These are phyloP conservation scores for Catharus fuscescens DNA, from an alignment of 2,113 vertebrate species.

Conservation along the genomic window DNA sequence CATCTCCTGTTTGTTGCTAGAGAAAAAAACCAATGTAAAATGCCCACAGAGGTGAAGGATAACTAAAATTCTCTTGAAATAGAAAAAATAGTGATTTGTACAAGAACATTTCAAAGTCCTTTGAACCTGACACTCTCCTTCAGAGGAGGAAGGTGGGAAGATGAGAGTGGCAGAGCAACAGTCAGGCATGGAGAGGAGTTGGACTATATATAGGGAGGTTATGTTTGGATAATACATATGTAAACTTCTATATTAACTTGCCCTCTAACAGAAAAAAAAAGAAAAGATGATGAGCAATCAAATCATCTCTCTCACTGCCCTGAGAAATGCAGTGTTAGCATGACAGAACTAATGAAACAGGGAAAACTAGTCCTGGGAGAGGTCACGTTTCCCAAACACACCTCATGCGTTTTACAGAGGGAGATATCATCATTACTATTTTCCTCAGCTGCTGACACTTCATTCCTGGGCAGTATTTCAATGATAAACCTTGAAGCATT, in stretches of 20 bases:
- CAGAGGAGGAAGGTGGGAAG: neutral
- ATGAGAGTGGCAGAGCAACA: neutral
- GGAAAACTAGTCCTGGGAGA: constrained; percentile 11
- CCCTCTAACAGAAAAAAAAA: neutral
- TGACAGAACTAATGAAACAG: neutral
- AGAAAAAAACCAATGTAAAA: neutral
- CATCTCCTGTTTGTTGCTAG: neutral
- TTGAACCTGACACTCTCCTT: neutral
- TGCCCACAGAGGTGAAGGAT: neutral
- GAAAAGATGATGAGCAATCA: neutral
- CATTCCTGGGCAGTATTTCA: neutral
- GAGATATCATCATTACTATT: neutral
- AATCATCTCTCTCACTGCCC: neutral
- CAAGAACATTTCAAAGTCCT: neutral
- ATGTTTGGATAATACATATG: neutral
- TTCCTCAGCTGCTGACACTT: neutral
- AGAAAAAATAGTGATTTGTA: neutral
- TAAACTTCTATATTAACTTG: neutral
- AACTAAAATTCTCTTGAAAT: neutral
- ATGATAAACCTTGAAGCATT: neutral
- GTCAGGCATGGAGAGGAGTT: neutral
- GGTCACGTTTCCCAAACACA: neutral
- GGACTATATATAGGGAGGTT: neutral
- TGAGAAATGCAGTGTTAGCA: neutral
- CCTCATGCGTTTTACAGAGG: neutral